Evolutionary conservation across 1,140 invertebrate genomes (phyloP), one percentile per base, ranked within the genome.

Genomic region (Hetaerina americana): DNA sequence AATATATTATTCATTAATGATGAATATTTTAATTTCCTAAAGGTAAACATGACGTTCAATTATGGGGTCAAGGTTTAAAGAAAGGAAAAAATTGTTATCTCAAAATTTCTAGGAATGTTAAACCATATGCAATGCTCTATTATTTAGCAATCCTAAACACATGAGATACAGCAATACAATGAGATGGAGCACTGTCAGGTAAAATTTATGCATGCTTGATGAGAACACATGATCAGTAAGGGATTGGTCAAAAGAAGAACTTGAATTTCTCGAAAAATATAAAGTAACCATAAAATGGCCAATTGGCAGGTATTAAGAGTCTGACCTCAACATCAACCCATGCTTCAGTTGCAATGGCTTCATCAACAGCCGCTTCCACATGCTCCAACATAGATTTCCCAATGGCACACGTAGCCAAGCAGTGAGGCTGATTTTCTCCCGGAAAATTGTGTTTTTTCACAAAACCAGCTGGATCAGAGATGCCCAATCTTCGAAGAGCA

Each of bases 301-400:
- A 26, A 70, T 66, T n/a, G n/a, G n/a, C n/a, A n/a, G n/a, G n/a
- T n/a, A n/a, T 15, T 49, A 57, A 27, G 26, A 71, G 28, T 74
- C 77, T 75, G 76, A 86, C 84, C 76, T 80, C 78, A 12, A 97
- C 82, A 83, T 98, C 94, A 12, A 94, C 82, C 81, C 89, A 96
- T 29, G 86, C 86, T 75, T 87, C 89, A 28, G 87, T 88, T 12
- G 85, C 79, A 73, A 92, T 85, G 72, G 89, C 89, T 80, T 97
- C 95, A 77, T 97, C 94, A 6, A 97, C 84, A 72, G 91, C 89
- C 18, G 88, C 89, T 77, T 93, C 89, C 18, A 95, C 81, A 81
- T 94, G 90, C 76, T 92, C 89, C 66, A 90, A 85, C 69, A 96
- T 84, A 69, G 83, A 81, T 74, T 85, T 81, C 1, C 93, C 90